A percentile compares a stretch with the other conserved stretches of the same genome.
Evolutionary conservation across 2,797 vertebrate species (phyloP).

Genomic region (Pogonophryne albipinna): DNA sequence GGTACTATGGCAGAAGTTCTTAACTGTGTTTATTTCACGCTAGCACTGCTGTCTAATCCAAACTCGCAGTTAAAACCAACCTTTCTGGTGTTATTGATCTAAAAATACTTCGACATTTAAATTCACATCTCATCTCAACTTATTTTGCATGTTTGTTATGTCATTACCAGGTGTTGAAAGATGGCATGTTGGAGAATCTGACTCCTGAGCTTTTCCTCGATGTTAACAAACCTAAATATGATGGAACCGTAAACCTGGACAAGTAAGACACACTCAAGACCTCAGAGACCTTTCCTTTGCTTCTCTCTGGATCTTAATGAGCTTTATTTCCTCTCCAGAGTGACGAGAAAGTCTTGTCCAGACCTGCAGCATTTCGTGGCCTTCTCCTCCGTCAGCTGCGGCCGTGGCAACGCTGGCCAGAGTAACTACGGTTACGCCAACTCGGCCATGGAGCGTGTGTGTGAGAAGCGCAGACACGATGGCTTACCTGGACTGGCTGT

Average conservation of each 20-base stretch:
- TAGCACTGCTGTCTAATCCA: neutral
- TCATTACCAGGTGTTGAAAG: conserved; percentile 90
- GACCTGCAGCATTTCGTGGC: conserved; percentile 93
- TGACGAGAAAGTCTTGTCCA: conserved; percentile 90
- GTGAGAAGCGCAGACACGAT: conserved; percentile 89
- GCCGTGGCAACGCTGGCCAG: conserved; percentile 95
- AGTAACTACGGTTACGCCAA: conserved; percentile 98
- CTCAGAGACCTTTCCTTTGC: neutral
- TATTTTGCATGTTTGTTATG: neutral
- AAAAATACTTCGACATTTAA: neutral
- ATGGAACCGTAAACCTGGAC: conserved; percentile 92
- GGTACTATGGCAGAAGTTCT: neutral
- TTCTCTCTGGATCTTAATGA: neutral
- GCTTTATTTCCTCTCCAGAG: conserved; percentile 76
- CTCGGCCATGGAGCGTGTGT: conserved; percentile 97
- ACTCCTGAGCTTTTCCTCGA: conserved; percentile 89
- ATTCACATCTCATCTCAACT: neutral
- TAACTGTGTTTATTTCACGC: neutral
- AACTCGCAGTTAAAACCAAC: neutral
- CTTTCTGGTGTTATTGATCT: no score
- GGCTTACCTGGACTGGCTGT: conserved; percentile 92
- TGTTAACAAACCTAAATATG: conserved; percentile 93
- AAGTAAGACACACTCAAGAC: conserved; percentile 80
- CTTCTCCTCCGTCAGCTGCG: conserved; percentile 98
- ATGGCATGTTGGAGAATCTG: conserved; percentile 96